A percentile compares a stretch with the other conserved stretches of the same genome.
Evolutionary conservation across 1,140 invertebrate genomes (phyloP).

Genomic region (Neelides sp.): DNA sequence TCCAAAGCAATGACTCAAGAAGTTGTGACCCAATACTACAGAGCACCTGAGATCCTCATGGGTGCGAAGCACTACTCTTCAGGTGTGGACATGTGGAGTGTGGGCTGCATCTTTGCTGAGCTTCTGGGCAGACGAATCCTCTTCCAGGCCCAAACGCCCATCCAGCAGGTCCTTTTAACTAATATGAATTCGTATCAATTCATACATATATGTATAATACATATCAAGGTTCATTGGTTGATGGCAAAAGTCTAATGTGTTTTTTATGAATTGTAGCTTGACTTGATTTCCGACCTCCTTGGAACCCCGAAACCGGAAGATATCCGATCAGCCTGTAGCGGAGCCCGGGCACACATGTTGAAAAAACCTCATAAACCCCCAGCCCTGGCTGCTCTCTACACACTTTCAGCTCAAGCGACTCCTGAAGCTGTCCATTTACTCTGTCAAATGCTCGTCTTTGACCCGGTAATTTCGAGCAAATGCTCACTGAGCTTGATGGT

Average conservation of each 20-base stretch:
- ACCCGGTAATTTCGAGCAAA: constrained; percentile 62
- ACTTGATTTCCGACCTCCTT: constrained; percentile 90
- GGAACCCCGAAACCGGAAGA: constrained; percentile 92
- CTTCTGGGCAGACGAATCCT: constrained; percentile 85
- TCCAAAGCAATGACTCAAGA: constrained; percentile 96
- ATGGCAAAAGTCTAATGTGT: too few species aligned
- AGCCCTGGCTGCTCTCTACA: constrained; percentile 79
- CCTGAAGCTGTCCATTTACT: constrained; percentile 95
- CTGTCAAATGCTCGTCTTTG: constrained; percentile 95
- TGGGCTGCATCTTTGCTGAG: constrained; percentile 99
- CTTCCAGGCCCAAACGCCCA: constrained; percentile 89
- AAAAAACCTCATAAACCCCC: constrained; percentile 74
- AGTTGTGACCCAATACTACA: constrained; percentile 96
- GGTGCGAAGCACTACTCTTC: constrained; percentile 94
- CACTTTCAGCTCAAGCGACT: constrained; percentile 78
- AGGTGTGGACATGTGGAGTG: constrained; percentile 95
- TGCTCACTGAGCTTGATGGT: background rate
- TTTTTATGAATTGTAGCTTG: constrained; percentile 51
- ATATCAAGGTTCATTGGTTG: too few species aligned
- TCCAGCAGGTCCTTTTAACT: constrained; percentile 59
- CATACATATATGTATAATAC: too few species aligned
- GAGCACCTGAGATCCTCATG: constrained; percentile 95
- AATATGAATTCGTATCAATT: too few species aligned
- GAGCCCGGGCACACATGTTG: constrained; percentile 84
- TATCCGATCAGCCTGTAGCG: constrained; percentile 91